Evolutionary conservation across 2,888 invertebrate species (phyloP).

Genomic region (Fabriciana adippe): DNA sequence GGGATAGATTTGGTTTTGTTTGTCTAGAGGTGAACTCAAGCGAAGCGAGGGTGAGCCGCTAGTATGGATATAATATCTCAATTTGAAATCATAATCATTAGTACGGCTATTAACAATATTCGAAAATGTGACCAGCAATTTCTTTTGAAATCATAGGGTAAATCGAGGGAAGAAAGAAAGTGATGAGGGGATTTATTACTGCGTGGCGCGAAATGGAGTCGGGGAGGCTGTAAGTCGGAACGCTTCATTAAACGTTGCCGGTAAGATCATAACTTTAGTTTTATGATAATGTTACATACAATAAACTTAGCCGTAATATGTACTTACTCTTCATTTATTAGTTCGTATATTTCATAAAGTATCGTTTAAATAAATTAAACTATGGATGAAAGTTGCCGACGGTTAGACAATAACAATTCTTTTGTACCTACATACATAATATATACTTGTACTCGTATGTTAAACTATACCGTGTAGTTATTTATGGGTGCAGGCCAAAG

Average conservation of each 20-base stretch:
- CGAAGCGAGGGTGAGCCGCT: too few relatives aligned
- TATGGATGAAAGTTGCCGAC: not conserved
- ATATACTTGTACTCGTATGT: constrained; percentile 2
- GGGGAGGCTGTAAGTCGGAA: constrained; percentile 95
- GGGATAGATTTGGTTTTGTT: too few relatives aligned
- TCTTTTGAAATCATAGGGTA: constrained; percentile 79
- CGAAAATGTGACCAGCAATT: constrained; percentile 28
- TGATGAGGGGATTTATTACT: constrained; percentile 98
- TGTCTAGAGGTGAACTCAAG: too few relatives aligned
- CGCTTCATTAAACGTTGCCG: constrained; percentile 97
- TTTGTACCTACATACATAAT: not conserved
- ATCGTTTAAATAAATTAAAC: constrained; percentile 3
- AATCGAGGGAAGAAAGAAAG: constrained; percentile 97
- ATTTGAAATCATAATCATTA: constrained; percentile 8
- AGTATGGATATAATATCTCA: too few relatives aligned
- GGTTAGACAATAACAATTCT: not conserved
- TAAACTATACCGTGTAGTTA: constrained; percentile 5
- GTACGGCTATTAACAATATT: constrained; percentile 11
- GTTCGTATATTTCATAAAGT: not conserved
- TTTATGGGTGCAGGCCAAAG: constrained; percentile 20
- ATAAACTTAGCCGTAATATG: constrained; percentile 12
- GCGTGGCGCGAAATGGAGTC: constrained; percentile 94
- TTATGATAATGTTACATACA: constrained; percentile 25
- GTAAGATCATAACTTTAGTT: constrained; percentile 73
- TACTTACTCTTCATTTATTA: constrained; percentile 14